Percentiles rank a stretch among this genome's conserved stretches.
Evolutionary conservation across 2,888 invertebrate genomes (phyloP).

Genomic region (Carpatolechia fugitivella): DNA sequence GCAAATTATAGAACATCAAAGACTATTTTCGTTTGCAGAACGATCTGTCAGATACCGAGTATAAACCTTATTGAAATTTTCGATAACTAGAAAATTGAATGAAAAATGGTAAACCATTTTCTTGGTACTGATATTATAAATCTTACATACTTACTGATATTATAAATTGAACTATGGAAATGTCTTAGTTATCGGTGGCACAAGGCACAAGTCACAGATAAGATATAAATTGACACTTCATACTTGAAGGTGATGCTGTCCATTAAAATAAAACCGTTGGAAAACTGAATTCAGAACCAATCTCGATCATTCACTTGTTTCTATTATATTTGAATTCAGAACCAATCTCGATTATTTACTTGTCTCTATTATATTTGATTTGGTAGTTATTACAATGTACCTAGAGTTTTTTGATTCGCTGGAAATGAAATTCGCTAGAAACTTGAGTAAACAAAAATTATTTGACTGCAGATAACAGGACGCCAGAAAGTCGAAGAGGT

Average conservation of each 20-base stretch:
- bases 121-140: no score
- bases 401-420: no score
- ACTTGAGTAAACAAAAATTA: conserved; percentile 9
- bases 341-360: no score
- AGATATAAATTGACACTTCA: conserved; percentile 58
- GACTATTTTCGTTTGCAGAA: no score
- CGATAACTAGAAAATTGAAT: no score
- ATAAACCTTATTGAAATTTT: no score
- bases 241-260: conserved; percentile 60
- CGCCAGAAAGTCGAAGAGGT: conserved; percentile 10
- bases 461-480: conserved; percentile 4
- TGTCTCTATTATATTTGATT: no score
- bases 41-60: no score
- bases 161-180: conserved; percentile 41
- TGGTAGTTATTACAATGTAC: no score
- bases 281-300: conserved; percentile 6
- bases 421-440: conserved; percentile 9
- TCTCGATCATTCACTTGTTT: no score
- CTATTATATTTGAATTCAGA: conserved; percentile 6
- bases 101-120: no score
- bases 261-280: conserved; percentile 27
- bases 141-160: conserved; percentile 42
- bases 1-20: no score
- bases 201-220: conserved; percentile 55
- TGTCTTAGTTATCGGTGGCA: conserved; percentile 54